Evolutionary conservation across 2,113 vertebrate species (phyloP).

Genomic region (Takifugu bimaculatus): DNA sequence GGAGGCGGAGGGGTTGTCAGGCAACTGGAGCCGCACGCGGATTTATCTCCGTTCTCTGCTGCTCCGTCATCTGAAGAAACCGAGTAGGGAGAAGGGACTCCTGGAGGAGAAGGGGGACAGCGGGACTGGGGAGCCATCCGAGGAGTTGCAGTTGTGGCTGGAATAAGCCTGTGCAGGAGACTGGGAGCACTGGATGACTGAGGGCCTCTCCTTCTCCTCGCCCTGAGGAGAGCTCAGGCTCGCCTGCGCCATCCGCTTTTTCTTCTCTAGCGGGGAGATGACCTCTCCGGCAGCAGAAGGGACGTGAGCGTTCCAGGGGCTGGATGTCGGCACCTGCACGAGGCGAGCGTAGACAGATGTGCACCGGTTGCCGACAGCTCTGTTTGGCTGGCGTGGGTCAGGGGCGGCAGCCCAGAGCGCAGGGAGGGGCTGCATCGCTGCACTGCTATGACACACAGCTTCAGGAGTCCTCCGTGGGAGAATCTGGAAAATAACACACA

Average conservation of each 20-base stretch:
- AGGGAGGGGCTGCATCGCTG: constrained; percentile 40
- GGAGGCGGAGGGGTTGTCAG: constrained; percentile 14
- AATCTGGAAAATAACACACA: constrained; percentile 21
- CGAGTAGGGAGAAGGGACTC: constrained; percentile 69
- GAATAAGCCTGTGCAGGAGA: constrained; percentile 53
- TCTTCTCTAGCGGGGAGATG: constrained; percentile 93
- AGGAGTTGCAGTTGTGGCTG: constrained; percentile 54
- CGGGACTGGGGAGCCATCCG: constrained; percentile 72
- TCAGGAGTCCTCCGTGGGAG: constrained; percentile 45
- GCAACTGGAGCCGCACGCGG: constrained; percentile 24
- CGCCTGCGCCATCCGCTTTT: constrained; percentile 90
- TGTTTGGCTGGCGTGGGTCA: constrained; percentile 42
- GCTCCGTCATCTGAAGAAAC: constrained; percentile 73
- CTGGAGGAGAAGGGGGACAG: constrained; percentile 70
- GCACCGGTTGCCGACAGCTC: constrained; percentile 32
- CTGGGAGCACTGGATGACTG: constrained; percentile 72
- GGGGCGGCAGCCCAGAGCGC: constrained; percentile 50
- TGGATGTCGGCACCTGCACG: constrained; percentile 58
- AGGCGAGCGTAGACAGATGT: constrained; percentile 54
- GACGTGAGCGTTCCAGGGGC: constrained; percentile 54
- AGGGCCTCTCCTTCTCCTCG: constrained; percentile 69
- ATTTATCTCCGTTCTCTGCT: constrained; percentile 28
- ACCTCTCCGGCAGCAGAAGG: constrained; percentile 75
- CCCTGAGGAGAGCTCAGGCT: constrained; percentile 62
- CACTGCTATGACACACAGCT: constrained; percentile 38